phyloP scores from a whole-genome alignment of 2,797 vertebrate species.

The Tamandua tetradactyla region DNA sequence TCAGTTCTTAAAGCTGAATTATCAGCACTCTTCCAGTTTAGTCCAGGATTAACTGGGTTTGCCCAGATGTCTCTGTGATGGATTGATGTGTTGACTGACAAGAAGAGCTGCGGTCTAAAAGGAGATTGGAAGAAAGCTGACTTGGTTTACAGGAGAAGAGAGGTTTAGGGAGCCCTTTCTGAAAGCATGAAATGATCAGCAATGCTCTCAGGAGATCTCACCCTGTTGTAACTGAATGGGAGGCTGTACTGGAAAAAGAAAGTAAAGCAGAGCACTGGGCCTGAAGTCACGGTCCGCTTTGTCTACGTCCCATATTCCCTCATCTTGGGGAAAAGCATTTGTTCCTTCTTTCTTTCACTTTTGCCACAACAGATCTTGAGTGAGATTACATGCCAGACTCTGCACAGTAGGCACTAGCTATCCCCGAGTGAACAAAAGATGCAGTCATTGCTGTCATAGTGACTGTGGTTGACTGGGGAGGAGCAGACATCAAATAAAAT shows the following conservation, averaged over 20 bases:
- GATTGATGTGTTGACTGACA: conserved; percentile 75
- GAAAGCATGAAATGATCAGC: not conserved
- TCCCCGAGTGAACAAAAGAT: not conserved
- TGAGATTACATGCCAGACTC: too few species aligned
- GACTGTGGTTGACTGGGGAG: not conserved
- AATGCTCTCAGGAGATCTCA: not conserved
- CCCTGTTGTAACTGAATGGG: not conserved
- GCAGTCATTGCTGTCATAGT: not conserved
- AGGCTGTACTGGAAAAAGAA: not conserved
- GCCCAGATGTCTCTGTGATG: conserved; percentile 77
- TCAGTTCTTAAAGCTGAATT: conserved; percentile 75
- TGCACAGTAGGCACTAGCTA: not conserved
- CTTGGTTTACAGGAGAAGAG: not conserved
- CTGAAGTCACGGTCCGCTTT: not conserved
- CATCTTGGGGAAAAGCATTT: not conserved
- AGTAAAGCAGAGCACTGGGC: not conserved
- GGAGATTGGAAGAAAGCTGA: conserved; percentile 4
- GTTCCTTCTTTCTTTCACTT: not conserved
- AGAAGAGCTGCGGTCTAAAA: conserved; percentile 66
- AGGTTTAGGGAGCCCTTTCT: not conserved
- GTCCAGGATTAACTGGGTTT: conserved; percentile 73
- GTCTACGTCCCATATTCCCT: not conserved
- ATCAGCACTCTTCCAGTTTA: conserved; percentile 77
- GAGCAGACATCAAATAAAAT: not conserved
- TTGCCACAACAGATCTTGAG: not conserved